Base-by-base conservation (phyloP, 2,888 invertebrate genomes). In the Ferdinandea cuprea region DNA sequence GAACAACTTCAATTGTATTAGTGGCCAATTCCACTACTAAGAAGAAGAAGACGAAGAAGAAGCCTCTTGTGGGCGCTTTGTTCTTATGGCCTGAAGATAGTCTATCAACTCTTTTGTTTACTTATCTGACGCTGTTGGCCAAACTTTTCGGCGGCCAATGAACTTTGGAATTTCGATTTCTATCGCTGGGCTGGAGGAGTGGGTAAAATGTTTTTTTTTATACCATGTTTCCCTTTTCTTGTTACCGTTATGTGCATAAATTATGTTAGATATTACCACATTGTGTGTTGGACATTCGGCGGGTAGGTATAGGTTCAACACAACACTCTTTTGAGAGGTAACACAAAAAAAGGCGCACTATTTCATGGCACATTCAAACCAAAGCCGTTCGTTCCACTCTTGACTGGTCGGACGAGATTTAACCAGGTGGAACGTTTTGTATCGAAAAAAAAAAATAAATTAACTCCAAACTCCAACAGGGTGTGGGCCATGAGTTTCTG, bases 81-180 rank as follows among this genome's bases (percentile, higher is more conserved):
- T 44, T 44, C 30, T 50, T 48, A n/a, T 50, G 40, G 40, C 6
- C 28, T 28, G 40, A 50, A 40, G 40, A 61, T 3, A 46, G n/a
- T 15, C 15, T 61, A 30, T 44, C 4, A 17, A 17, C 17, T 19
- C 42, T 65, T 48, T 50, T 65, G 65, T 65, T 65, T 50, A 28
- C 25, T n/a, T 28, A 25, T 65, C 50, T 11, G 17, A 25, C 37
- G 2, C 58, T 59, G 59, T 28, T 48, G 48, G 5, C 37, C 69
- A 58, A 11, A 37, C 30, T 32, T 21, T n/a, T 28, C 13, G 0
- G 30, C 61, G 77, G 81, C 61, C 81, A 77, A 56, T 73, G 72
- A 78, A 59, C 83, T 63, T 52, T 66, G 35, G 9, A 78, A 78
- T 83, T 83, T 83, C 83, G 83, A 78, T 83, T 83, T 83, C 78